Evolutionary conservation across 2,888 invertebrate genomes (phyloP).

Genomic region (Argyra leucocephala): DNA sequence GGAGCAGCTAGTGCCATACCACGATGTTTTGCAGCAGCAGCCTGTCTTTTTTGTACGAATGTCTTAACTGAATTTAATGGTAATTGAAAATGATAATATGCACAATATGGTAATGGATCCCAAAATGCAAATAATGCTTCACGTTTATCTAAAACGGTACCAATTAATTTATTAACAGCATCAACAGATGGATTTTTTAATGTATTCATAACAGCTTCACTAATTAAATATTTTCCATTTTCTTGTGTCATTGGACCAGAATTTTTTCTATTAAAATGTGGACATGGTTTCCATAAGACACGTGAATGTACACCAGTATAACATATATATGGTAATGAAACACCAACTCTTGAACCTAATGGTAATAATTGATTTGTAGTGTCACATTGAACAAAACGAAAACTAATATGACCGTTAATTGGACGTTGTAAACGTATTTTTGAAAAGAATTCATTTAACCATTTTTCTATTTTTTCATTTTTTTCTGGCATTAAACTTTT

Average conservation of each 20-base stretch:
- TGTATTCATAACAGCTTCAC: slow-evolving; percentile 49
- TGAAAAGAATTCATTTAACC: slow-evolving; percentile 63
- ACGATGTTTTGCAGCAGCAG: slow-evolving; percentile 11
- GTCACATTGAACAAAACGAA: slow-evolving; percentile 60
- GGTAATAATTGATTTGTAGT: slow-evolving; percentile 51
- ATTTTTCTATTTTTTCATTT: slow-evolving; percentile 57
- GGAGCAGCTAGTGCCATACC: slow-evolving; percentile 23
- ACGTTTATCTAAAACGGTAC: slow-evolving; percentile 63
- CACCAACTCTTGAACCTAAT: slow-evolving; percentile 64
- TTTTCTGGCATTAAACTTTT: slow-evolving; percentile 61
- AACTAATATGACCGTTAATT: slow-evolving; percentile 70
- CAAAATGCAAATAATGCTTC: slow-evolving; percentile 73
- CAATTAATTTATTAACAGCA: slow-evolving; percentile 52
- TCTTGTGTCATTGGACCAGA: slow-evolving; percentile 47
- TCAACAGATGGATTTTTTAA: slow-evolving; percentile 45
- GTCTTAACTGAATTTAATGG: slow-evolving; percentile 54
- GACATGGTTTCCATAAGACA: slow-evolving; percentile 54
- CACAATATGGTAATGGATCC: slow-evolving; percentile 80
- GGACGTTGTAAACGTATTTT: slow-evolving; percentile 55
- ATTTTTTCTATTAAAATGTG: slow-evolving; percentile 50
- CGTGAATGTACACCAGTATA: slow-evolving; percentile 60
- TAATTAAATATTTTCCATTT: slow-evolving; percentile 49
- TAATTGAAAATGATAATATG: slow-evolving; percentile 71
- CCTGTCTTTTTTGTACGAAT: slow-evolving; percentile 46
- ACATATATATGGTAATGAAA: slow-evolving; percentile 71